These are phyloP conservation scores for Thysanoteuthis rhombus DNA, from an alignment of 2,888 invertebrate species.

Conservation along the genomic window DNA sequence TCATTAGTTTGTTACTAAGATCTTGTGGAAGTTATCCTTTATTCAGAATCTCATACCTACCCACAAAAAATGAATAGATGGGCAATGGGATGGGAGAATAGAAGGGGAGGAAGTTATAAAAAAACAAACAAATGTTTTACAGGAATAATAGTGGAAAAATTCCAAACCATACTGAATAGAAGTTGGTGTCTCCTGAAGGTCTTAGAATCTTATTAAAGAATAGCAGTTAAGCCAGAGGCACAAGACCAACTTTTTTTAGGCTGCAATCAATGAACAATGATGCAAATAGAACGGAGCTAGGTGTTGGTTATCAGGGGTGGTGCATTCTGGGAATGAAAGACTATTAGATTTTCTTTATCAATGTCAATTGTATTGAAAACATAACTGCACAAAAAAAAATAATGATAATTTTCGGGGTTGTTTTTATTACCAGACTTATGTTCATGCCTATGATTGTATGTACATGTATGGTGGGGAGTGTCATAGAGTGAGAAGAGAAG, in stretches of 20 bases:
- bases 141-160: background rate
- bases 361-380: background rate
- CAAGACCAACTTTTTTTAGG: background rate
- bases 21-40: background rate
- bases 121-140: background rate
- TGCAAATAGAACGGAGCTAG: background rate
- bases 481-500: background rate
- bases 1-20: no score
- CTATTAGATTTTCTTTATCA: background rate
- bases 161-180: background rate
- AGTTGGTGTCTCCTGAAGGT: background rate
- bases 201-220: background rate
- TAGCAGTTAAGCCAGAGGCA: background rate
- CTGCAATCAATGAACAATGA: background rate
- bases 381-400: background rate
- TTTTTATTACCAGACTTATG: background rate
- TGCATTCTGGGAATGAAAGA: slow-evolving; percentile 12
- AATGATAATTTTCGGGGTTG: background rate
- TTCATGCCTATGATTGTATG: background rate
- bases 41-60: background rate
- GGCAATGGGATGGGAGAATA: background rate
- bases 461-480: background rate
- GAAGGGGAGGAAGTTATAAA: background rate
- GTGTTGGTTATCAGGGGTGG: background rate
- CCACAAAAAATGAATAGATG: background rate